phyloP scores from a whole-genome alignment of 2,113 vertebrate species.

The Cyprinodon brontotheroides region DNA sequence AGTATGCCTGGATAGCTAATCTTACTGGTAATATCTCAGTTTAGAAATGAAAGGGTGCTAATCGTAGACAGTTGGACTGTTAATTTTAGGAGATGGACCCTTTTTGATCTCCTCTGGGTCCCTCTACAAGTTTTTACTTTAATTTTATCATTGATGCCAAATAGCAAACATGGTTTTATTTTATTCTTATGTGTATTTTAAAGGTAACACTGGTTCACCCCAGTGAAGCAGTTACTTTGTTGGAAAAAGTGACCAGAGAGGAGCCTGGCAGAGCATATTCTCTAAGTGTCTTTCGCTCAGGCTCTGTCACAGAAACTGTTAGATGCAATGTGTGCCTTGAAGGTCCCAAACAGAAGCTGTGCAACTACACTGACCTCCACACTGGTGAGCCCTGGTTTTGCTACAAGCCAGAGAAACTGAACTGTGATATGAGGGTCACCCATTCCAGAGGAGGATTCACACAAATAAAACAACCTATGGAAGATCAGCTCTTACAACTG shows the following conservation, averaged over 20 bases:
- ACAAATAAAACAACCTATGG: constrained; percentile 77
- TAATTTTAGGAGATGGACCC: too few relatives aligned
- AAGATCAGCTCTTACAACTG: constrained; percentile 84
- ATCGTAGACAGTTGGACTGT: too few relatives aligned
- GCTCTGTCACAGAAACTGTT: constrained; percentile 83
- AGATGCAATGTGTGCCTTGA: constrained; percentile 87
- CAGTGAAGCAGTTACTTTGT: constrained; percentile 86
- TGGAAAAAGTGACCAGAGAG: constrained; percentile 82
- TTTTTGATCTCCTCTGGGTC: too few relatives aligned
- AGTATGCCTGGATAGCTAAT: too few relatives aligned
- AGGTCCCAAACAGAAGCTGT: constrained; percentile 72
- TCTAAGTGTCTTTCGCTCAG: constrained; percentile 86
- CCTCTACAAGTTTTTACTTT: too few relatives aligned
- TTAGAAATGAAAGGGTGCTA: too few relatives aligned
- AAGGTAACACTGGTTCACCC: constrained; percentile 85
- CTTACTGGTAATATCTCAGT: too few relatives aligned
- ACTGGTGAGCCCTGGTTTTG: constrained; percentile 95
- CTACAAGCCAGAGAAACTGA: constrained; percentile 87
- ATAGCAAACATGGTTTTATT: too few relatives aligned
- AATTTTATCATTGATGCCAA: too few relatives aligned
- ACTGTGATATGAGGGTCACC: constrained; percentile 84
- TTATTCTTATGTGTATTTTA: background rate
- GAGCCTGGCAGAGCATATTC: constrained; percentile 87
- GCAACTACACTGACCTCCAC: constrained; percentile 89
- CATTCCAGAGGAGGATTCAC: constrained; percentile 84